phyloP scores from a whole-genome alignment of 1,140 invertebrate species.

The Solenopsis fugax region DNA sequence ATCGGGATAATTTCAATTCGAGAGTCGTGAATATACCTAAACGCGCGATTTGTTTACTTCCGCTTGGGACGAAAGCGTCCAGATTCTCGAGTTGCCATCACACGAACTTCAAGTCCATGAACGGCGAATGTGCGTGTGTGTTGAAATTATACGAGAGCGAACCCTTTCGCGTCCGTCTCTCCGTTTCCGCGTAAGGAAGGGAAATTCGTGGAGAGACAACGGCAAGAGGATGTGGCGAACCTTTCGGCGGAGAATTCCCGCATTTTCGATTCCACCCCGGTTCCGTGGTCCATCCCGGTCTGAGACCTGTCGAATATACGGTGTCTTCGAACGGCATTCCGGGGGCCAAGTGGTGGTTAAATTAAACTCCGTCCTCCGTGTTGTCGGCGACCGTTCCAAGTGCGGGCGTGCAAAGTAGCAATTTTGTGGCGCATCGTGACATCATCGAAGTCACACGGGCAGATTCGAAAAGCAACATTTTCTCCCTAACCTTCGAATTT shows the following conservation, averaged over 20 bases:
- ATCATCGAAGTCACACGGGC: not conserved
- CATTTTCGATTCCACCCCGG: slow-evolving; percentile 56
- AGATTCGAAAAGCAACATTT: not conserved
- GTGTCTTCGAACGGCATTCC: slow-evolving; percentile 70
- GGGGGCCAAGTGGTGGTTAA: slow-evolving; percentile 70
- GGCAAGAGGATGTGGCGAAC: not conserved
- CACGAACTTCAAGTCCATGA: not conserved
- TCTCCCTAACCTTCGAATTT: slow-evolving; percentile 6
- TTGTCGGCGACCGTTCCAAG: slow-evolving; percentile 35
- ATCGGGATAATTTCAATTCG: slow-evolving; percentile 67
- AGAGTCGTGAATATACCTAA: slow-evolving; percentile 59
- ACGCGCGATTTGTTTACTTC: slow-evolving; percentile 63
- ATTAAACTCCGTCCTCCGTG: slow-evolving; percentile 67
- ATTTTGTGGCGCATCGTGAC: slow-evolving; percentile 50
- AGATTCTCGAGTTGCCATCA: slow-evolving; percentile 45
- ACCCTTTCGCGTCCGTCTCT: not conserved
- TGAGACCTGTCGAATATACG: slow-evolving; percentile 61
- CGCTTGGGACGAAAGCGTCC: slow-evolving; percentile 41
- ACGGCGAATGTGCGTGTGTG: not conserved
- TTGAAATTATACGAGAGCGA: slow-evolving; percentile 36
- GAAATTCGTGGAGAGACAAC: slow-evolving; percentile 16
- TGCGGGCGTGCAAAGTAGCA: slow-evolving; percentile 32
- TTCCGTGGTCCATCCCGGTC: slow-evolving; percentile 6
- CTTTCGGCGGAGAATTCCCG: slow-evolving; percentile 59
- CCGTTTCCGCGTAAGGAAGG: slow-evolving; percentile 4